phyloP scores from a whole-genome alignment of 2,888 invertebrate species.

The Calameuta pallipes region DNA sequence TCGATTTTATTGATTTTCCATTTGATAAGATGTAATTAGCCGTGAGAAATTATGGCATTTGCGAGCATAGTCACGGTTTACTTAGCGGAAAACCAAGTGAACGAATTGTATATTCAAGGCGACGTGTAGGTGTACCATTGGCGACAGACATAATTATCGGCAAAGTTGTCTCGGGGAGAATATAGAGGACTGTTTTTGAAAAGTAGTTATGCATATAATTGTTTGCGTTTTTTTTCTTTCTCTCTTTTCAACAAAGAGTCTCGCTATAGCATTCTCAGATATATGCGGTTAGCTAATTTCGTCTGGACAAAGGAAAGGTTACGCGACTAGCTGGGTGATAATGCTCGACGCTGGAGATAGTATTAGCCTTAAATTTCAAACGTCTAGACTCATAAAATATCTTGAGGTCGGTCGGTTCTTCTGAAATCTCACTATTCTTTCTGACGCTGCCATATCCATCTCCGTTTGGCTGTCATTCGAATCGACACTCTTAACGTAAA shows the following conservation, averaged over 20 bases:
- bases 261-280: background rate
- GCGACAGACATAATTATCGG: background rate
- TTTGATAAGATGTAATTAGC: background rate
- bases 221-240: background rate
- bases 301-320: background rate
- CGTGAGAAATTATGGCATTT: background rate
- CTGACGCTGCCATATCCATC: background rate
- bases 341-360: background rate
- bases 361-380: background rate
- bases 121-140: background rate
- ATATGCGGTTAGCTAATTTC: background rate
- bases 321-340: background rate
- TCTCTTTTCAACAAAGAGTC: background rate
- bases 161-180: background rate
- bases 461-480: background rate
- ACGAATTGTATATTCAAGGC: background rate
- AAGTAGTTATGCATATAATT: background rate
- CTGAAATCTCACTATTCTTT: background rate
- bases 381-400: background rate
- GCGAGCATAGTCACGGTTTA: background rate
- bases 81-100: background rate
- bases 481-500: background rate
- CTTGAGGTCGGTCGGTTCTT: background rate
- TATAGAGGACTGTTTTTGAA: background rate
- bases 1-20: constrained; percentile 13